Evolutionary conservation across 2,797 vertebrate genomes (phyloP), one percentile per base, ranked within the genome.

Genomic region (Lepus townsendii): DNA sequence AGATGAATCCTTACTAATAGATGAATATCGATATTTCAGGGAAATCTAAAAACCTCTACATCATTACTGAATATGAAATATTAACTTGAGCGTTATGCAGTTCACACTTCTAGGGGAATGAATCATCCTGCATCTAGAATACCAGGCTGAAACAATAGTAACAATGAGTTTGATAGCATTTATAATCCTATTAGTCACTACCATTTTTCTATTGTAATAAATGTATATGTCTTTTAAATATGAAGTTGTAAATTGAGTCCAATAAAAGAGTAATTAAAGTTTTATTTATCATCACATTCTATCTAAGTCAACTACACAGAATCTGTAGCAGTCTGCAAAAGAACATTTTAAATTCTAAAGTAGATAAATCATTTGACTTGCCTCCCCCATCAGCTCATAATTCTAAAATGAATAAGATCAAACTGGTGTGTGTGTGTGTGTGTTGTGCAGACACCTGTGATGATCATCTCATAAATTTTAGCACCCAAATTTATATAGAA

Each of bases 221-320:
- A 92, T 47, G 2, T 35, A 3, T 20, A 75, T 85, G 7, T 75
- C 42, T 60, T 82, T 87, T 24, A 96, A 94, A 90, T 57, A 35
- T 1, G 79, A 2, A 5, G 5, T 79, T 73, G 26, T 24, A 92
- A 90, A 62, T 63, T 47, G 30, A 75, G 60, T 90, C 24, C 79
- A 79, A 52, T 60, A 62, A 38, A 0, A n/a, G 10, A 80, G 62
- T 52, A 52, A 47, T 20, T 35, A 22, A 60, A 68, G 54, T 17
- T 83, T 35, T 71, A 76, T 80, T 68, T 90, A n/a, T 3, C 7
- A 54, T 47, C 26, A 22, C 3, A 65, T 50, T 47, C 42, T 72
- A 76, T 66, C 35, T 63, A 24, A 91, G 27, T 65, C 27, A 52
- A 1, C 0, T 52, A 16, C 52, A 80, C 22, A 26, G n/a, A 78